A percentile compares a stretch with the other conserved stretches of the same genome.
These are phyloP conservation scores for Lytechinus variegatus DNA, from an alignment of 35 echinoderm and acorn worm genomes.

Conservation along the genomic window DNA sequence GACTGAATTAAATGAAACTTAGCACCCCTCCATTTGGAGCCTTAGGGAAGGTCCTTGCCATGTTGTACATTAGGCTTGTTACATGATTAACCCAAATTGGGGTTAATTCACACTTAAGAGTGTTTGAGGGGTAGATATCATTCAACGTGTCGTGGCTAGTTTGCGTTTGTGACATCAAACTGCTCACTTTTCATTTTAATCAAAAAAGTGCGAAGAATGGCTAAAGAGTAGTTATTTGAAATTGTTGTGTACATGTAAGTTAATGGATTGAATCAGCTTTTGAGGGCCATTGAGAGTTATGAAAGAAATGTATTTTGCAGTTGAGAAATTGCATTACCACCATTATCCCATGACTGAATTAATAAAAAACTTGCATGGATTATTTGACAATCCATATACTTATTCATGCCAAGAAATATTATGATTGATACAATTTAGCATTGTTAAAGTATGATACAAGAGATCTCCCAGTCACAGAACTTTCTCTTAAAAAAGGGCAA, in stretches of 20 bases:
- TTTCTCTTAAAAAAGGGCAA: too few relatives aligned
- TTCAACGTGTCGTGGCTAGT: background rate
- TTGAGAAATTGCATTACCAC: too few relatives aligned
- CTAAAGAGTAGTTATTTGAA: background rate
- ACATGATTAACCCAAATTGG: conserved; percentile 32
- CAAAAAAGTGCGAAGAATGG: background rate
- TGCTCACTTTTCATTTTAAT: conserved; percentile 16
- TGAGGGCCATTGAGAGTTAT: too few relatives aligned
- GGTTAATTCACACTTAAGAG: conserved; percentile 29
- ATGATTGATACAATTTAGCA: too few relatives aligned
- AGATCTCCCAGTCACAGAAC: too few relatives aligned
- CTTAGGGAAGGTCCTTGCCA: background rate
- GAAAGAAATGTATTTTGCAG: too few relatives aligned
- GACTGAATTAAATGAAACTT: background rate
- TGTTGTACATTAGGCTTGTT: background rate
- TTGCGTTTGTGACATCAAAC: background rate
- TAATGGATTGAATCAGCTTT: background rate
- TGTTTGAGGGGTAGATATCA: background rate
- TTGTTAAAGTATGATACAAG: too few relatives aligned
- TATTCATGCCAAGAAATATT: too few relatives aligned
- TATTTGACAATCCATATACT: too few relatives aligned
- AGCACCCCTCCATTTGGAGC: background rate
- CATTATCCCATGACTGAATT: too few relatives aligned
- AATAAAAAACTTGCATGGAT: too few relatives aligned
- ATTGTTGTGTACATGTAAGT: background rate